Evolutionary conservation across 64 coral and sea anemone species (phyloP), one percentile per base, ranked within the genome.

Genomic region (Exaiptasia diaphana): DNA sequence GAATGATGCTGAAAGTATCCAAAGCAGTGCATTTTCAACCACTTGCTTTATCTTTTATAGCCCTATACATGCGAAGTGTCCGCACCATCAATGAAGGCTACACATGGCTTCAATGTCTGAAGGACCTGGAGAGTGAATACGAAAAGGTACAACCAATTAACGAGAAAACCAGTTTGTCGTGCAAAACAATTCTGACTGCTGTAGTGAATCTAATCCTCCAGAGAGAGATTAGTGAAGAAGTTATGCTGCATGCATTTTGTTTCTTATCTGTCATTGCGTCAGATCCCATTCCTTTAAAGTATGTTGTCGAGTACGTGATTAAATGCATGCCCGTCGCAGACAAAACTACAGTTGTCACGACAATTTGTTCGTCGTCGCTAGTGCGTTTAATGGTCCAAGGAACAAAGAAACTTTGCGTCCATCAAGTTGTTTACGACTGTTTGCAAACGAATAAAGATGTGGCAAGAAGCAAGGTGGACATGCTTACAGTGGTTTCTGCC

Each of bases 241-340:
- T 58, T 8, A 79, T 79, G 76, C 28, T 56, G 33, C 38, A 63
- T 43, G 53, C 76, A 1, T 79, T 79, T 79, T 53, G 60, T 29
- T 60, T 79, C 60, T 41, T 79, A 17, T 79, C 76, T 20, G 15
- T 12, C 29, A 57, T 63, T 10, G 49, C 76, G 4, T 34, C 54
- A 12, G 53, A 79, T 5, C 53, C 24, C 12, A 60, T 79, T 8
- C 21, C 53, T 18, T 1, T 79, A 33, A 49, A 79, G 21, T 79
- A 79, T 60, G 53, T 42, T 36, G 54, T 56, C 23, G 5, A 18
- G 7, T 79, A 79, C 18, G 76, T 62, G 7, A 37, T 18, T 15
- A 35, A 60, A 13, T 79, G 13, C 36, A 62, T 79, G 76, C 33
- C 28, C 36, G 36, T 36, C 27, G 50, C 31, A 21, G 76, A 79